A percentile compares a stretch with the other conserved stretches of the same genome.
These are phyloP conservation scores for Characodon lateralis DNA, from an alignment of 2,797 vertebrate genomes.

Conservation along the genomic window DNA sequence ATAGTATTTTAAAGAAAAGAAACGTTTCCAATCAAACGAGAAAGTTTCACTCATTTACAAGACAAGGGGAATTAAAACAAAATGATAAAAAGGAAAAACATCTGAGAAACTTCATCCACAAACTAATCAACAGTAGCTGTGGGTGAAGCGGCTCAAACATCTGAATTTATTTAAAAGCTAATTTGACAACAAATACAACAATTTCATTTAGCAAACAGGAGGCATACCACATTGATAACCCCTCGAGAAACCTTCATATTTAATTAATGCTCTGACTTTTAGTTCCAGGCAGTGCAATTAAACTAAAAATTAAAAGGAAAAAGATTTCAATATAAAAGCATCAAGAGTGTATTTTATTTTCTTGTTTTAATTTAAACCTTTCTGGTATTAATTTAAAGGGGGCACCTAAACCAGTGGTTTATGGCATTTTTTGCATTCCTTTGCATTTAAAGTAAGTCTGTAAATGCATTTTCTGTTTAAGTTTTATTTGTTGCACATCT, in stretches of 20 bases:
- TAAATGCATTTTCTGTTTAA: not conserved
- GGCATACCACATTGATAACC: not conserved
- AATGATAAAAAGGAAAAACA: not conserved
- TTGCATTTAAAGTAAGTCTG: not conserved
- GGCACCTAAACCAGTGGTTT: conserved; percentile 41
- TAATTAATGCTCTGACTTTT: not conserved
- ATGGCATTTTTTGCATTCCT: conserved; percentile 17
- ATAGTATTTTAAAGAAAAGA: not conserved
- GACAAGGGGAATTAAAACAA: no score
- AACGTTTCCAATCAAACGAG: not conserved
- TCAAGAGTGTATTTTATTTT: not conserved
- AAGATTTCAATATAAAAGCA: not conserved
- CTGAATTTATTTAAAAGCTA: not conserved
- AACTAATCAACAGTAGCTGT: not conserved
- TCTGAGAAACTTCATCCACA: not conserved
- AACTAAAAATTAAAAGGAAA: not conserved
- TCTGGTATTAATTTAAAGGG: conserved; percentile 41
- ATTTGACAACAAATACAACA: not conserved
- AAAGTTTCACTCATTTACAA: not conserved
- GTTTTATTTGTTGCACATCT: conserved; percentile 8
- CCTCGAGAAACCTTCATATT: conserved; percentile 11
- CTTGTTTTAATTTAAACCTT: not conserved
- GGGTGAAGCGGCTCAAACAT: not conserved
- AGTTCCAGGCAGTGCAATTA: not conserved
- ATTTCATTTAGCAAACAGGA: conserved; percentile 8